Percentiles rank a stretch among this genome's conserved stretches.
Evolutionary conservation across 1,140 invertebrate genomes (phyloP).

Genomic region (Eciton burchellii): DNA sequence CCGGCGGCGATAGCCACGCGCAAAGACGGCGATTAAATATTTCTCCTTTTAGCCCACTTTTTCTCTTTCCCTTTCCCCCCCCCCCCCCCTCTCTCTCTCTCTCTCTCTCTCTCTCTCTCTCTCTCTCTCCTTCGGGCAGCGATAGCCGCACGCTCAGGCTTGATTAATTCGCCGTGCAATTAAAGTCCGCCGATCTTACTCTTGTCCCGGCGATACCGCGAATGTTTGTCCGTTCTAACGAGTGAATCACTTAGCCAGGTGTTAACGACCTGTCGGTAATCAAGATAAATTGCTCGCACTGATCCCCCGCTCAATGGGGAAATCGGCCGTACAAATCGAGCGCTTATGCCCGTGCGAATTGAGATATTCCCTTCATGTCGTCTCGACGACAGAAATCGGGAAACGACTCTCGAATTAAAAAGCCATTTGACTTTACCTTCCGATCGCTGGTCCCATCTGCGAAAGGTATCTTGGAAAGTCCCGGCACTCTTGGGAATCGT

Average conservation of each 20-base stretch:
- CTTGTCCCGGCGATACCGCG: slow-evolving; percentile 41
- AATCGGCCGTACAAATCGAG: slow-evolving; percentile 48
- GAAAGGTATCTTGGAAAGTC: neutral
- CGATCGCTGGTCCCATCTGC: neutral
- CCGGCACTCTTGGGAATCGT: neutral
- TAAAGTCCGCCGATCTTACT: slow-evolving; percentile 58
- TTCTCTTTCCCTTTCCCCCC: too few species aligned
- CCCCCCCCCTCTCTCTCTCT: slow-evolving; percentile 37
- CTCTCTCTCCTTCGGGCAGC: slow-evolving; percentile 19
- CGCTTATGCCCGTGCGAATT: slow-evolving; percentile 32
- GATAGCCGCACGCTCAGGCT: slow-evolving; percentile 16
- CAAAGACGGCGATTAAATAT: slow-evolving; percentile 69
- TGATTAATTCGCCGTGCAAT: slow-evolving; percentile 59
- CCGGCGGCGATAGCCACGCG: slow-evolving; percentile 16
- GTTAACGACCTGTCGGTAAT: slow-evolving; percentile 60
- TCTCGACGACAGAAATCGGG: neutral
- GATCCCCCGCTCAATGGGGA: slow-evolving; percentile 34
- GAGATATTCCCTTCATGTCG: slow-evolving; percentile 23
- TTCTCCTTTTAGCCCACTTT: slow-evolving; percentile 44
- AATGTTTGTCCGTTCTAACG: slow-evolving; percentile 56
- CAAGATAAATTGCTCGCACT: slow-evolving; percentile 46
- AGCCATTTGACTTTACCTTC: neutral
- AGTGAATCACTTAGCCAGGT: slow-evolving; percentile 59
- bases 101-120: slow-evolving; percentile 22
- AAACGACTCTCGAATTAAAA: slow-evolving; percentile 23